Percentiles rank a stretch among this genome's conserved stretches.
These are phyloP conservation scores for Proctacanthus coquilletti DNA, from an alignment of 1,140 invertebrate genomes.

Conservation along the genomic window DNA sequence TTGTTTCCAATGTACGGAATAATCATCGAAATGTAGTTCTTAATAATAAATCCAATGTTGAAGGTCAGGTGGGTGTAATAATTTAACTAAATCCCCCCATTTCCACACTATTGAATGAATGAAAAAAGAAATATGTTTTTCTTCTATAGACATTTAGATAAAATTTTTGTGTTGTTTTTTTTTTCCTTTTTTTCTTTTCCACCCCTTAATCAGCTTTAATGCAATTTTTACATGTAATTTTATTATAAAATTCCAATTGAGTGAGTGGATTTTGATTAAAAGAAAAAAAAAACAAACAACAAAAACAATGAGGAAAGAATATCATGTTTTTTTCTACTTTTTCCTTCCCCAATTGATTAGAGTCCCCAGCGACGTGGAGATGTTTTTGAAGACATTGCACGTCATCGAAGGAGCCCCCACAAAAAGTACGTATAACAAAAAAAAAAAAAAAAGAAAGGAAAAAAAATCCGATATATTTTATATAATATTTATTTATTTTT, in stretches of 20 bases:
- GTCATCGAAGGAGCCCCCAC: slow-evolving; percentile 26
- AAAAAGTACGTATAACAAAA: slow-evolving; percentile 14
- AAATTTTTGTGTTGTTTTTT: slow-evolving; percentile 10
- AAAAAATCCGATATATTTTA: not conserved
- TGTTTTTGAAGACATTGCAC: slow-evolving; percentile 21
- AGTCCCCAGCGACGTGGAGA: slow-evolving; percentile 26
- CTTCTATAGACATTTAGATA: slow-evolving; percentile 15
- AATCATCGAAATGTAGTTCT: not conserved
- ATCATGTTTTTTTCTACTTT: not conserved
- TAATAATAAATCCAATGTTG: not conserved
- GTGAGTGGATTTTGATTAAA: not conserved
- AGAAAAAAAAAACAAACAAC: too few species aligned
- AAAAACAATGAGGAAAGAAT: too few species aligned
- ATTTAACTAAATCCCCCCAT: not conserved
- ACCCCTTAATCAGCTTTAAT: too few species aligned
- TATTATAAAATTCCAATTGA: too few species aligned
- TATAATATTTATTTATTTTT: not conserved
- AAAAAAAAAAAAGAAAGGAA: too few species aligned
- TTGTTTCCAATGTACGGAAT: not conserved
- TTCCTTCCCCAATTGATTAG: slow-evolving; percentile 8
- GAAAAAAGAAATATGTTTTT: slow-evolving; percentile 17
- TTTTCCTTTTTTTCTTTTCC: not conserved
- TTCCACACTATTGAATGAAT: slow-evolving; percentile 4
- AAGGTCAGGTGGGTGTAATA: slow-evolving; percentile 16
- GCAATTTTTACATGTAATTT: too few species aligned